These are phyloP conservation scores for Drosophila novamexicana DNA, from an alignment of 1,140 invertebrate genomes.

Conservation along the genomic window DNA sequence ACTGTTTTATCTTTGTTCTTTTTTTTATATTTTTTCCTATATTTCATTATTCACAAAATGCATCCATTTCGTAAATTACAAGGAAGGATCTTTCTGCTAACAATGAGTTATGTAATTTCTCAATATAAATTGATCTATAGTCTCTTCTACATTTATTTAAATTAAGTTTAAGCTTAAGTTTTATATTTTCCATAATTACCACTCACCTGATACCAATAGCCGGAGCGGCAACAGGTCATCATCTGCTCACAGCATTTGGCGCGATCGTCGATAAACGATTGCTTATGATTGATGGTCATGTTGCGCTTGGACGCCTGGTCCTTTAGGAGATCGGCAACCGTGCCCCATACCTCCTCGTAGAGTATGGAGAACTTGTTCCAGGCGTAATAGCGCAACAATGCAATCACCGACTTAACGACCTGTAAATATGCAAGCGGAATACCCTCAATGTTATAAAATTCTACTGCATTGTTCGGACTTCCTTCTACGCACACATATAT, in stretches of 20 bases:
- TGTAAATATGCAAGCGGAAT: conserved; percentile 83
- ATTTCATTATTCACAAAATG: no score
- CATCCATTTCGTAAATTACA: no score
- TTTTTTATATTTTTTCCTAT: neutral
- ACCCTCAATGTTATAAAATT: conserved; percentile 3
- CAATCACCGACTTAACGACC: conserved; percentile 96
- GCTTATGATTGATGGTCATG: conserved; percentile 92
- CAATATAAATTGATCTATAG: no score
- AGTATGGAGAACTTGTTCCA: conserved; percentile 98
- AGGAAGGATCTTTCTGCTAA: no score
- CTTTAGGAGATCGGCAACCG: conserved; percentile 90
- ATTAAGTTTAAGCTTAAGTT: no score
- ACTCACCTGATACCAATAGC: conserved; percentile 90
- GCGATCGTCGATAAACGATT: conserved; percentile 87
- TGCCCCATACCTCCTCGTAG: conserved; percentile 92
- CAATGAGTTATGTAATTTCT: no score
- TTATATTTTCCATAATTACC: neutral
- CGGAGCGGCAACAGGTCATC: conserved; percentile 89
- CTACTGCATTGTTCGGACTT: neutral
- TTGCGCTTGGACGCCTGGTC: conserved; percentile 90
- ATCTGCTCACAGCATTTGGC: conserved; percentile 91
- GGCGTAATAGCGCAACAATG: conserved; percentile 94
- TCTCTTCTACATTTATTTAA: no score
- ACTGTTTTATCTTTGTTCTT: no score
- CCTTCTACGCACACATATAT: neutral